Base-by-base conservation (phyloP, 2,888 invertebrate species). In the Chaetogeoica ovagalla region DNA sequence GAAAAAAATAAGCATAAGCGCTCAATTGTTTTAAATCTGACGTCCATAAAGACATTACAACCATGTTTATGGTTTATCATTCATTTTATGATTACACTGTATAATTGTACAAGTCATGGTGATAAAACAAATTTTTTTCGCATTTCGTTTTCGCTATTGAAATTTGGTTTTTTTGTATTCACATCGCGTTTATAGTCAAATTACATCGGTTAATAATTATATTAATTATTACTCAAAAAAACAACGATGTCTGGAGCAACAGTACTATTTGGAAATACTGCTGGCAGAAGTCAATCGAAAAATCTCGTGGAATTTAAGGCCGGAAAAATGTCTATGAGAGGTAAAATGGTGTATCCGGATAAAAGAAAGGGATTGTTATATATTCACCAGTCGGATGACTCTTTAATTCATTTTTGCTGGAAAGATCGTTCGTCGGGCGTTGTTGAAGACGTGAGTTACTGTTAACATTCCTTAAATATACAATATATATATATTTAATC, bases 381-480 rank as follows among this genome's bases (percentile, higher is more conserved):
- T 86, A 91, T 99, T 81, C 95, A 96, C 86, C 98, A 98, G 87
- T 94, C 96, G 75, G 97, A 98, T 84, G 99, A 99, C 87, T 95
- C 96, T 0, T 87, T 99, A 81, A 97, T 98, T 94, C 99, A 99
- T 88, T 98, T 99, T 86, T 98, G 98, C 87, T 99, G 99, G 99
- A 98, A 98, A 88, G 98, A 99, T 88, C 91, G 99, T 70, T 92
- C 93, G 66, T 91, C 93, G 68, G 96, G 97, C 75, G 91, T 93
- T 83, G 93, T 96, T 17, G 98, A 98, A 88, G 98, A 99, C 87
- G 91, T 91, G 86, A 87, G 88, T 84, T 59, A 4, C 9, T 59
- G 4, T 30, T 2, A 30, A 30, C 30, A 2, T 30, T 30, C 4
- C 39, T 39, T 8, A 8, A 9, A 43, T 43, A n/a, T n/a, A n/a